These are phyloP conservation scores for Drosophila greeni DNA, from an alignment of 2,888 invertebrate species.

Conservation along the genomic window DNA sequence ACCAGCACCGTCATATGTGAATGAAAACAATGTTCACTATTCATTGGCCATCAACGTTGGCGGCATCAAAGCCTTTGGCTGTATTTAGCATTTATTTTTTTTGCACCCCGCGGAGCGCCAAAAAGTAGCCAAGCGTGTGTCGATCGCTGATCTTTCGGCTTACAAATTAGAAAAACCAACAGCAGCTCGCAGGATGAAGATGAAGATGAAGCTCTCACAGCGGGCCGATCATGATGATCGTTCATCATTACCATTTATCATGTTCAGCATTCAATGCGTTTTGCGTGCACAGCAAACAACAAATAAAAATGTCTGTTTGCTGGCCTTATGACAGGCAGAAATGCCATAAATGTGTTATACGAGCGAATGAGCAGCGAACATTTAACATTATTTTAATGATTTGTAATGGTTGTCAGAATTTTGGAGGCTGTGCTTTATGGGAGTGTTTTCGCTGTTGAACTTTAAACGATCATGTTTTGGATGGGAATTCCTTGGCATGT, in stretches of 20 bases:
- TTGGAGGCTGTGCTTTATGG: slow-evolving; percentile 37
- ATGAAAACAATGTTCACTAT: slow-evolving; percentile 59
- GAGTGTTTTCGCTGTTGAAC: slow-evolving; percentile 34
- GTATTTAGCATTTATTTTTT: slow-evolving; percentile 25
- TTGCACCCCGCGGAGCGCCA: slow-evolving; percentile 62
- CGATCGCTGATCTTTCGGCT: slow-evolving; percentile 51
- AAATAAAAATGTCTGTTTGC: slow-evolving; percentile 67
- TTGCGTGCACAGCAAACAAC: slow-evolving; percentile 54
- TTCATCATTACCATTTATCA: slow-evolving; percentile 60
- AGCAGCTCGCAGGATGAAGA: slow-evolving; percentile 51
- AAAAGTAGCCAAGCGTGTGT: slow-evolving; percentile 70
- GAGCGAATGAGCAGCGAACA: slow-evolving; percentile 25
- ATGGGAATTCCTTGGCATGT: slow-evolving; percentile 17
- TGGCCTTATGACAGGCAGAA: slow-evolving; percentile 55
- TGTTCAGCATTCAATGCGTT: slow-evolving; percentile 52
- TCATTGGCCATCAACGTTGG: slow-evolving; percentile 45
- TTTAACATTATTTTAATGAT: slow-evolving; percentile 51
- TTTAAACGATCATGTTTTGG: slow-evolving; percentile 19
- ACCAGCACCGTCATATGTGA: background rate
- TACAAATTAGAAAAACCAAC: slow-evolving; percentile 68
- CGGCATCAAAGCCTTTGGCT: slow-evolving; percentile 37
- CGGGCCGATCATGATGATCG: slow-evolving; percentile 60
- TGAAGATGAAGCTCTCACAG: slow-evolving; percentile 42
- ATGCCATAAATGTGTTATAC: slow-evolving; percentile 53
- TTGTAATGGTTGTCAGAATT: slow-evolving; percentile 56